phyloP scores from a whole-genome alignment of 2,797 vertebrate species.

The Liasis olivaceus region DNA sequence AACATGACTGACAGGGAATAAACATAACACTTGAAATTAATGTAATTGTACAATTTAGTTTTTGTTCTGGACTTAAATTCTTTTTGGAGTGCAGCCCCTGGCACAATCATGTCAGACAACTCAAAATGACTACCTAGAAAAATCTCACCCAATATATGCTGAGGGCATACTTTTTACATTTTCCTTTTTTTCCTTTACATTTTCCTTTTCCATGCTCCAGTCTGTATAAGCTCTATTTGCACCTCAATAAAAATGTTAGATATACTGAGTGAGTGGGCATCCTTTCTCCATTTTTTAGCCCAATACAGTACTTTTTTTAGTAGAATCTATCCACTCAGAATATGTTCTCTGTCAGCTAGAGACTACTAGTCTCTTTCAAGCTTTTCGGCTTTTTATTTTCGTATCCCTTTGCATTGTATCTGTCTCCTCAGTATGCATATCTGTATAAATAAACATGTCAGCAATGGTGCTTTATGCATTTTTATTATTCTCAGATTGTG shows the following conservation, averaged over 20 bases:
- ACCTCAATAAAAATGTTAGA: conserved; percentile 9
- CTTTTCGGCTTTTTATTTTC: conserved; percentile 18
- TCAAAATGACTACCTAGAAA: not conserved
- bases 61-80: not conserved
- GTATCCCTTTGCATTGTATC: conserved; percentile 9
- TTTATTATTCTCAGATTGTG: conserved; percentile 21
- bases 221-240: not conserved
- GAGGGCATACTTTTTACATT: not conserved
- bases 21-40: not conserved
- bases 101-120: not conserved
- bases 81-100: not conserved
- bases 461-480: conserved; percentile 5
- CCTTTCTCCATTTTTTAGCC: not conserved
- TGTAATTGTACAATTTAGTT: not conserved
- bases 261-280: not conserved
- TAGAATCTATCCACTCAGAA: not conserved
- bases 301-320: conserved; percentile 3
- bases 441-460: conserved; percentile 28
- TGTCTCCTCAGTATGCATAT: conserved; percentile 10
- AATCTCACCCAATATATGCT: not conserved
- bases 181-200: not conserved
- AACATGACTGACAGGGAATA: not conserved
- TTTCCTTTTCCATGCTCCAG: not conserved
- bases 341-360: not conserved
- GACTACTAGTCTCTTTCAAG: conserved; percentile 1